Evolutionary conservation across 64 coral and sea anemone genomes (phyloP), one percentile per base, ranked within the genome.

Genomic region (Cladopsammia gracilis): DNA sequence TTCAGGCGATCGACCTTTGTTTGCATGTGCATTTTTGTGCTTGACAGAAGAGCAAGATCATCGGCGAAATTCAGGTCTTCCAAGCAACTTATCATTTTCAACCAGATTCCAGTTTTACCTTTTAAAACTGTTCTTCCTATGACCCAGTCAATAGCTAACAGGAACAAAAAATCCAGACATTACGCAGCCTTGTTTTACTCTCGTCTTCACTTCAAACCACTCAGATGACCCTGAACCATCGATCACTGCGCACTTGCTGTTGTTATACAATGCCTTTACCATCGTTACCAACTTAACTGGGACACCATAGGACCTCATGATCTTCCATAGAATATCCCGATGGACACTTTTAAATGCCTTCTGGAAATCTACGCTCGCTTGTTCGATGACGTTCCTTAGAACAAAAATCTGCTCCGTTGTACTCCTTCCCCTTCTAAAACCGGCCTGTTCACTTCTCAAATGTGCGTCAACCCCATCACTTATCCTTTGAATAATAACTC

Each of bases 381-480:
- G 71, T 50, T 88, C 69, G 5, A 88, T 87, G 86, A 88, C 75
- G 86, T 73, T 88, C 34, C 47, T 62, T 16, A 85, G 60, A 24
- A 85, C 42, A 20, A 85, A 66, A 45, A 68, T 68, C 34, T 56
- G 53, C 12, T 56, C 53, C 42, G 69, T 25, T 89, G 86, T 75
- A 88, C 70, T 88, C 53, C 70, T 65, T 24, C 70, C 47, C 20
- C 25, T 45, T 54, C 86, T 58, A 75, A 53, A 88, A 19, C 70
- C 26, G 0, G 77, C 77, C 46, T 80, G 51, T 10, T 62, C 77
- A 10, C 20, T 25, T 16, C 77, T 52, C 53, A 78, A 6, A 0
- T 78, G 6, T 48, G 0, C 8, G 22, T 77, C 75, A 0, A 58
- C 1, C 22, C 43, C 45, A 47, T 34, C 34, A 34, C 34, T 1